Evolutionary conservation across 2,797 vertebrate species (phyloP).

Genomic region (Borostomias antarcticus): DNA sequence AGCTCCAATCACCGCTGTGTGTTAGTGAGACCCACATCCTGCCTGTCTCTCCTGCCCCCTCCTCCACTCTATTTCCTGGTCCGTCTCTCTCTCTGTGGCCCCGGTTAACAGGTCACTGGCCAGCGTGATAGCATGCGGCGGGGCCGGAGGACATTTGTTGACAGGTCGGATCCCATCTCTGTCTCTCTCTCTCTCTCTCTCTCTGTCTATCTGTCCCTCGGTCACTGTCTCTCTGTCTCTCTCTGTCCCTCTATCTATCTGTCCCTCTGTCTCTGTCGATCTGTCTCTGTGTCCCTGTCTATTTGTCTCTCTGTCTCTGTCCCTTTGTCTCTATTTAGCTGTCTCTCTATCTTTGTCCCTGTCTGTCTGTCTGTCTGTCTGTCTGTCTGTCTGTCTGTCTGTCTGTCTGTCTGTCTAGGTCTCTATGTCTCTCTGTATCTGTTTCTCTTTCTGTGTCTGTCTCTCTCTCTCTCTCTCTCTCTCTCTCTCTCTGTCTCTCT

Average conservation of each 20-base stretch:
- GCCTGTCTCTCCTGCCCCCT: neutral
- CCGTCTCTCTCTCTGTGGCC: conserved; percentile 8
- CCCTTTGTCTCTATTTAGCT: conserved; percentile 10
- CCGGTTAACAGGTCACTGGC: conserved; percentile 26
- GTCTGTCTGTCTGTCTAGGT: conserved; percentile 13
- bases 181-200: conserved; percentile 16
- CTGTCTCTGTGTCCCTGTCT: too few relatives aligned
- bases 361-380: conserved; percentile 13
- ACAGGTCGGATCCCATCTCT: conserved; percentile 31
- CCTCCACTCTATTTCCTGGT: conserved; percentile 11
- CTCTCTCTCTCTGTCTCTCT: conserved; percentile 16
- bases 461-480: too few relatives aligned
- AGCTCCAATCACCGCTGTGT: conserved; percentile 2
- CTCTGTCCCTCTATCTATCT: too few relatives aligned
- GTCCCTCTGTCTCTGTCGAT: conserved; percentile 19
- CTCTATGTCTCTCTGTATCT: too few relatives aligned
- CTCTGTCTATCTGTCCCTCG: conserved; percentile 13
- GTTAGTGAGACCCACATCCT: conserved; percentile 4
- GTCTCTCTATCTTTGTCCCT: too few relatives aligned
- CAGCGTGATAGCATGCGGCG: conserved; percentile 34
- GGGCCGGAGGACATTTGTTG: conserved; percentile 20
- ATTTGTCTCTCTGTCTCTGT: too few relatives aligned
- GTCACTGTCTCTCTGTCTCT: conserved; percentile 22
- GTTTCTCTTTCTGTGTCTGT: conserved; percentile 13
- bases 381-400: too few relatives aligned